Evolutionary conservation across 2,797 vertebrate genomes (phyloP).

Genomic region (Silurus aristotelis): DNA sequence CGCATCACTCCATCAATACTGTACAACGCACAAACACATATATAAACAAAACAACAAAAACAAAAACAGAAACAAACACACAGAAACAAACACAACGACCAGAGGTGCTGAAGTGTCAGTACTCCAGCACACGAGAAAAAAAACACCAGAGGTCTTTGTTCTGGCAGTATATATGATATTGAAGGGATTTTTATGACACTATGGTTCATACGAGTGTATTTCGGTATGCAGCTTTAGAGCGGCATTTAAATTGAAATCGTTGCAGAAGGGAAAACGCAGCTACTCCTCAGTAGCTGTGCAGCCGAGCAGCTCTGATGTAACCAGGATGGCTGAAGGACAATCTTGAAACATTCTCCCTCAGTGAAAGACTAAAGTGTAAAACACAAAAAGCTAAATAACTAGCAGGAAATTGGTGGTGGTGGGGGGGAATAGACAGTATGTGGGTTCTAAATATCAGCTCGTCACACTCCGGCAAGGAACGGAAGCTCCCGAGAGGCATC

Average conservation of each 20-base stretch:
- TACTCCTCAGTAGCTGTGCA: not conserved
- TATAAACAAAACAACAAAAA: conserved; percentile 25
- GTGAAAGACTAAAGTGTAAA: not conserved
- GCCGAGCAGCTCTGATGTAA: not conserved
- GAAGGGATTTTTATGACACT: not conserved
- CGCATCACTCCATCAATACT: conserved; percentile 91
- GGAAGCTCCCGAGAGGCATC: not conserved
- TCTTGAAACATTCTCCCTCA: not conserved
- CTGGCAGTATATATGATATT: too few relatives aligned
- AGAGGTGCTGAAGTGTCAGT: not conserved
- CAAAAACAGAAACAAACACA: not conserved
- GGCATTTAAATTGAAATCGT: not conserved
- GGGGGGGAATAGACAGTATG: not conserved
- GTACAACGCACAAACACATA: conserved; percentile 44
- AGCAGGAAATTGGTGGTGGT: not conserved
- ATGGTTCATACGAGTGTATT: not conserved
- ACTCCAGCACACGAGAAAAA: not conserved
- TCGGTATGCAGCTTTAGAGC: not conserved
- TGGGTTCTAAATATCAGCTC: not conserved
- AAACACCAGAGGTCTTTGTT: not conserved
- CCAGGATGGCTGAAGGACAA: not conserved
- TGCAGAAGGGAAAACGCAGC: not conserved
- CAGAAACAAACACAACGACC: conserved; percentile 31
- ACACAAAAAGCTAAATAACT: not conserved
- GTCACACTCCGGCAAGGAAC: not conserved